Evolutionary conservation across 1,140 invertebrate species (phyloP).

Genomic region (Sogatella furcifera): DNA sequence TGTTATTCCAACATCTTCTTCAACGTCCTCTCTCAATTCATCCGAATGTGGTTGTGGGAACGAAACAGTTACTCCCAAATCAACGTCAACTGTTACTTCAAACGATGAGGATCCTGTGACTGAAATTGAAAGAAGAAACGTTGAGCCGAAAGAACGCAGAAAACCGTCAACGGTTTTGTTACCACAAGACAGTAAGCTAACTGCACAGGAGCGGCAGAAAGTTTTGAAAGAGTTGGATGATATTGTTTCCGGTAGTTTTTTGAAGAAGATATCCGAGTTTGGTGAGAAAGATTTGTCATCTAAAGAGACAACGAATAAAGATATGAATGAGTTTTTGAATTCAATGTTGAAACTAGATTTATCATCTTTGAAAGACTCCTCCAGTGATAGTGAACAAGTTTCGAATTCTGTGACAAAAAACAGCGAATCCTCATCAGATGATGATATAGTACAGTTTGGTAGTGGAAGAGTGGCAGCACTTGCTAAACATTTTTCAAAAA

Average conservation of each 20-base stretch:
- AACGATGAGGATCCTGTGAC: not conserved
- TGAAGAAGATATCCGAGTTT: slow-evolving; percentile 15
- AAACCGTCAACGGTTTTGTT: no score
- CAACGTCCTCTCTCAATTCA: not conserved
- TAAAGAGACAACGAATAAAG: not conserved
- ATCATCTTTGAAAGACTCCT: slow-evolving; percentile 10
- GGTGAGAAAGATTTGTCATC: not conserved
- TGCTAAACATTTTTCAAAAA: slow-evolving; percentile 43
- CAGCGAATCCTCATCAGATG: slow-evolving; percentile 2
- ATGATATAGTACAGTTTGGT: slow-evolving; percentile 29
- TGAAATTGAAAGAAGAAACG: not conserved
- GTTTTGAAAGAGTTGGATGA: slow-evolving; percentile 42
- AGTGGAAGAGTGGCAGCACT: slow-evolving; percentile 47
- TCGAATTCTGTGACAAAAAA: not conserved
- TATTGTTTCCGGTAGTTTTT: slow-evolving; percentile 21
- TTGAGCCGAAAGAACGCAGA: no score
- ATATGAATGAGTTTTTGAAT: slow-evolving; percentile 15
- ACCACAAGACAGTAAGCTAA: slow-evolving; percentile 23
- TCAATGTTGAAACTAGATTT: slow-evolving; percentile 15
- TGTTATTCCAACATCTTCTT: slow-evolving; percentile 11
- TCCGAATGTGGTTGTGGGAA: slow-evolving; percentile 19
- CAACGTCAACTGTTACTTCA: not conserved
- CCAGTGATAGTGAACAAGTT: slow-evolving; percentile 7
- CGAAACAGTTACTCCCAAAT: slow-evolving; percentile 12
- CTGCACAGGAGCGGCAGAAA: slow-evolving; percentile 36